A percentile compares a stretch with the other conserved stretches of the same genome.
Evolutionary conservation across 2,113 vertebrate genomes (phyloP).

Genomic region (Petrocephalus microphthalmus): DNA sequence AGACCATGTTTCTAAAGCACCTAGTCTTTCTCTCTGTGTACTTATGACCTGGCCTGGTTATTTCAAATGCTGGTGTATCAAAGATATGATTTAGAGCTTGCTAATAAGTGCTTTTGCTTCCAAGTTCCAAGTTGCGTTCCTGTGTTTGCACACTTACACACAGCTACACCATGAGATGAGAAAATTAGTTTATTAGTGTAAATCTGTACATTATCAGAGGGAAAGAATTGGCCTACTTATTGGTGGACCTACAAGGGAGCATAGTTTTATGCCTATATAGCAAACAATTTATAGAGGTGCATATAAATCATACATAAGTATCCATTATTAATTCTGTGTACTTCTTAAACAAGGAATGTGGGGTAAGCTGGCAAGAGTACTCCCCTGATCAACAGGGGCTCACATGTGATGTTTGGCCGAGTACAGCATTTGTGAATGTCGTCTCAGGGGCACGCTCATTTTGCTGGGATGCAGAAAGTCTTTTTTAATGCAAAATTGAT

Average conservation of each 20-base stretch:
- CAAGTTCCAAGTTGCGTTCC: neutral
- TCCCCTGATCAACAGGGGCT: neutral
- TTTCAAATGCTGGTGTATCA: neutral
- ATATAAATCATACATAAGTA: neutral
- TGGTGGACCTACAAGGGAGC: neutral
- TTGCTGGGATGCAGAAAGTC: neutral
- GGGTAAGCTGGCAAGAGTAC: neutral
- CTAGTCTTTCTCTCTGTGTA: neutral
- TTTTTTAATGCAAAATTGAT: neutral
- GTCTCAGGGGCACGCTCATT: neutral
- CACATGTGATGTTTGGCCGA: neutral
- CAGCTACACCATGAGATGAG: neutral
- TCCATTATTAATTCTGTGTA: neutral
- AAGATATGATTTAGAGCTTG: neutral
- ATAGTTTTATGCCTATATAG: neutral
- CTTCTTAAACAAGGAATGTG: neutral
- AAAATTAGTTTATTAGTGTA: slow-evolving; percentile 9
- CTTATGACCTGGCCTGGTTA: neutral
- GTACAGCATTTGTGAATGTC: neutral
- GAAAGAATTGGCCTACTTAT: neutral
- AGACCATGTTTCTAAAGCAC: neutral
- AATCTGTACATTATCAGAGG: neutral
- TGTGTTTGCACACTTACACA: neutral
- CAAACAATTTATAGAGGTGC: neutral
- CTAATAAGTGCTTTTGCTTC: neutral